Evolutionary conservation across 2,113 vertebrate species (phyloP).

Genomic region (Serilophus lunatus): DNA sequence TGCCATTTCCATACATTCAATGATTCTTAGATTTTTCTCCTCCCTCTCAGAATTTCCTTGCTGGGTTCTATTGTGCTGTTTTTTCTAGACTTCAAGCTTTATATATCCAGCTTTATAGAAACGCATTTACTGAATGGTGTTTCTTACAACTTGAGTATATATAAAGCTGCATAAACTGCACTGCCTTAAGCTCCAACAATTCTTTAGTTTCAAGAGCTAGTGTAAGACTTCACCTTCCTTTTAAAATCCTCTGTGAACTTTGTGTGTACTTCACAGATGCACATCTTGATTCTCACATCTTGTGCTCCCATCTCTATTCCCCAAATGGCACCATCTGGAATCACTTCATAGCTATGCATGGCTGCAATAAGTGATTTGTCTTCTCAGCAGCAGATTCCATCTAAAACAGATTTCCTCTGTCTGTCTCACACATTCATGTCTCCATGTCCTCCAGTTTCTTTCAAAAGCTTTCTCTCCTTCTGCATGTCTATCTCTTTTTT

Average conservation of each 20-base stretch:
- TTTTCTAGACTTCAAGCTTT: background rate
- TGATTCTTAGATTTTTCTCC: background rate
- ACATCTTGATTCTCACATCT: background rate
- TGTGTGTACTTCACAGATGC: background rate
- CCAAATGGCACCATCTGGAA: slow-evolving; percentile 50
- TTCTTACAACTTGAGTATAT: background rate
- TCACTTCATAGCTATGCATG: background rate
- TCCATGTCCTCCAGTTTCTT: background rate
- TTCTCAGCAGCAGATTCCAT: slow-evolving; percentile 9
- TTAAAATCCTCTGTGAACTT: background rate
- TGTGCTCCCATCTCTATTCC: background rate
- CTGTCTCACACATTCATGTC: background rate
- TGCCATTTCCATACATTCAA: background rate
- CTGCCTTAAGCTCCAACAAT: background rate
- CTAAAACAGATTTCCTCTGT: slow-evolving; percentile 23
- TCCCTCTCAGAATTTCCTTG: background rate
- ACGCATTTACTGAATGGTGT: background rate
- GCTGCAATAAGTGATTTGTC: slow-evolving; percentile 32
- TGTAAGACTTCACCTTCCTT: background rate
- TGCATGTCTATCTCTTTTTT: background rate
- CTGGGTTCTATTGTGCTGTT: background rate
- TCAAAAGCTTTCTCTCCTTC: background rate
- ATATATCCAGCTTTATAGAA: background rate
- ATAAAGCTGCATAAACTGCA: background rate
- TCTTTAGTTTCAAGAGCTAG: background rate